Evolutionary conservation across 2,797 vertebrate species (phyloP), one percentile per base, ranked within the genome.

Genomic region (Remorina albescens): DNA sequence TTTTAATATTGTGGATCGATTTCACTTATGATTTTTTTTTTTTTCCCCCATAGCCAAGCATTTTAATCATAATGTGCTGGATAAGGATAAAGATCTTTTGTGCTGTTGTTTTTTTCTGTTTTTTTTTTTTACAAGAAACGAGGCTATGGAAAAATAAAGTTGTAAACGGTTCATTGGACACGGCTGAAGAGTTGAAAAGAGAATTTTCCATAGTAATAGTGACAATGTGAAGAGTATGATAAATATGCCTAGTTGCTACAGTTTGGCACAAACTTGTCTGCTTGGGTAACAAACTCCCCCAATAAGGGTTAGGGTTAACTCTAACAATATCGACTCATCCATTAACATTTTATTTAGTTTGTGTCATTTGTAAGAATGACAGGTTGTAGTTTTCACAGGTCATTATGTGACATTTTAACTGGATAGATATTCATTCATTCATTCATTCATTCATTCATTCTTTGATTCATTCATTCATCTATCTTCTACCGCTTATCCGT

Each of bases 1-100:
- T 75, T 77, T 75, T 61, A 71, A 80, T 71, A 47, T 56, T 37
- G 30, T 23, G 53, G 58, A 56, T 28, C 4, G 56, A 68, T 65
- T 76, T 71, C 36, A 21, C 34, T n/a, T n/a, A n/a, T n/a, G n/a
- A n/a, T n/a, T n/a, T n/a, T n/a, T n/a, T n/a, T n/a, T n/a, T n/a
- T n/a, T n/a, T n/a, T n/a, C n/a, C 30, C 3, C 26, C 18, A 32
- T 9, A 34, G 21, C 10, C 26, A 23, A 67, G 32, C 37, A 55
- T 63, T n/a, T 25, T 30, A 30, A 30, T 71, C 28, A n/a, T 41
- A 16, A 57, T 19, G 18, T 53, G 13, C 26, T 21, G 37, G 9
- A 2, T 21, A 42, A 47, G 21, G 18, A 41, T 54, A 34, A 59
- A 21, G 32, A 49, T 30, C 16, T n/a, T 10, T 23, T 57, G 26